These are phyloP conservation scores for Meriones psammophilus DNA, from an alignment of 2,797 vertebrate genomes.

Conservation along the genomic window DNA sequence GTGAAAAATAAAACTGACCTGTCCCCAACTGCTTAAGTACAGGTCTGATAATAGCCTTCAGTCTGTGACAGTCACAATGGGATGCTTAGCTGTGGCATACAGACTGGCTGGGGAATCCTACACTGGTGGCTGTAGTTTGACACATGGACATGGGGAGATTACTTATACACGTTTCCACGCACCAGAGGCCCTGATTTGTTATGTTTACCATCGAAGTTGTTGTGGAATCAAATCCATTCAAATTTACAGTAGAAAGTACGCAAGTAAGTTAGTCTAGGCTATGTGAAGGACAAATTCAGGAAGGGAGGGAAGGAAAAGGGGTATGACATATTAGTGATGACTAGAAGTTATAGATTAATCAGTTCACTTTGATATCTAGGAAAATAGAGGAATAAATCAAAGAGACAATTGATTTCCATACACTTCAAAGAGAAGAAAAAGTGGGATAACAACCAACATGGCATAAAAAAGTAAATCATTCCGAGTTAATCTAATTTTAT, in stretches of 20 bases:
- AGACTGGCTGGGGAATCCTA: background rate
- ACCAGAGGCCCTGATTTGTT: background rate
- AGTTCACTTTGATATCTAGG: conserved; percentile 58
- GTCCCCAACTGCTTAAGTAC: background rate
- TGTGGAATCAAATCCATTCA: background rate
- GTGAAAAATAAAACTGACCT: background rate
- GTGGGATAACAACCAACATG: conserved; percentile 13
- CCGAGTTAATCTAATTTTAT: conserved; percentile 67
- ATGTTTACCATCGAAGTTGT: background rate
- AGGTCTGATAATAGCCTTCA: background rate
- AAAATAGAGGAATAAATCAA: conserved; percentile 69
- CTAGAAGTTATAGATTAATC: conserved; percentile 58
- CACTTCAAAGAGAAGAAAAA: conserved; percentile 53
- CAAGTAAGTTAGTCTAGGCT: background rate
- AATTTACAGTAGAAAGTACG: background rate
- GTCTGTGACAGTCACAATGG: background rate
- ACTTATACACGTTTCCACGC: background rate
- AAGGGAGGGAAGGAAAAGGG: background rate
- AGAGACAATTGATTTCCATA: conserved; percentile 58
- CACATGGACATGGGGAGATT: background rate
- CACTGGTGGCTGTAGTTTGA: background rate
- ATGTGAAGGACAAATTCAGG: conserved; percentile 25
- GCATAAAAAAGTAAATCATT: conserved; percentile 66
- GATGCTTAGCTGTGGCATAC: background rate
- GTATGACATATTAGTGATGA: background rate